Percentiles rank a stretch among this genome's conserved stretches.
Conservation (phyloP, 2,113 vertebrate species). For the Cichladusa arquata region DNA sequence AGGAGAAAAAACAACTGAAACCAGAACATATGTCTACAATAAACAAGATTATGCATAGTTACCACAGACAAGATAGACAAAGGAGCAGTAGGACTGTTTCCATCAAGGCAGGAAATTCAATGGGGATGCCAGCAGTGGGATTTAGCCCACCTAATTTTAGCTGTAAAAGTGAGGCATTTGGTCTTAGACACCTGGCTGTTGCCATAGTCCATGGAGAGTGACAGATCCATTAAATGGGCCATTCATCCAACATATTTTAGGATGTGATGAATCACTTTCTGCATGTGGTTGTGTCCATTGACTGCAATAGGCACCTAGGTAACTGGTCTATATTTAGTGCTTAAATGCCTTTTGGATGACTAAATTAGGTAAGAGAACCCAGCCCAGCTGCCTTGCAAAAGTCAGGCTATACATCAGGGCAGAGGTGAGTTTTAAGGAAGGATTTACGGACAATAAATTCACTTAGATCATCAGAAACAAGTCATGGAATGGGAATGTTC, state of each 20-base stretch:
- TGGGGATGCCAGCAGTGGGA: rapidly evolving
- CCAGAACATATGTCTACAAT: neutral
- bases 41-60: neutral
- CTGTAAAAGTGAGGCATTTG: neutral
- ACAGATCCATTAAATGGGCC: neutral
- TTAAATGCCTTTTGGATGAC: neutral
- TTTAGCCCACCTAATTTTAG: neutral
- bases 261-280: neutral
- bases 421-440: neutral
- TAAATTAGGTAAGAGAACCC: neutral
- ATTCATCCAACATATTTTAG: neutral
- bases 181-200: neutral
- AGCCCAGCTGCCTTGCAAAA: neutral
- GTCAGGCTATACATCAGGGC: neutral
- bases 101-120: neutral
- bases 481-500: neutral
- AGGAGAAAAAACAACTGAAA: neutral
- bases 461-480: neutral
- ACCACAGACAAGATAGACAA: neutral
- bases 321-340: neutral
- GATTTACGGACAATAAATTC: neutral
- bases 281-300: neutral
- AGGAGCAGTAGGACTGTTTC: neutral
- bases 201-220: neutral
- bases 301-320: neutral